Percentiles rank a stretch among this genome's conserved stretches.
These are phyloP conservation scores for Drosophila mayaguana DNA, from an alignment of 2,888 invertebrate species.

Conservation along the genomic window DNA sequence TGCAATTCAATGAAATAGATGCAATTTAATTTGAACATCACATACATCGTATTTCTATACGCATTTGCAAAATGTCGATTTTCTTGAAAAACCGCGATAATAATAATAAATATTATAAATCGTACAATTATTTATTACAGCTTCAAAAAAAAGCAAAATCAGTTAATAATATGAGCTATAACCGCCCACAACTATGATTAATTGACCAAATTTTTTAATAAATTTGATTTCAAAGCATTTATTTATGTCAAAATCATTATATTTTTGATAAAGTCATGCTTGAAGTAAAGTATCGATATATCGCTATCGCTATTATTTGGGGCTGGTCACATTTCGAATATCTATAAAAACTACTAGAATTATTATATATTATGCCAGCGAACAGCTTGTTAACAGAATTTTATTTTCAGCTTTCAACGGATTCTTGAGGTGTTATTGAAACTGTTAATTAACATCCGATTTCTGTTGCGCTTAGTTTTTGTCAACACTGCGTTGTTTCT, in stretches of 20 bases:
- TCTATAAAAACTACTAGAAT: conserved; percentile 7
- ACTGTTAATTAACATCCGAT: conserved; percentile 48
- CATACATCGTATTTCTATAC: neutral
- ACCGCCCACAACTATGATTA: neutral
- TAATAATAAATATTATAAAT: neutral
- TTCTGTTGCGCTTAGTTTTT: conserved; percentile 56
- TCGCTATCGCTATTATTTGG: neutral
- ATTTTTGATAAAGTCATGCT: neutral
- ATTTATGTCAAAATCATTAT: neutral
- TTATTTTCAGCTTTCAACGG: conserved; percentile 12
- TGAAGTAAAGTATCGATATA: neutral
- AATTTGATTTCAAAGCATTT: neutral
- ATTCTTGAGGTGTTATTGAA: neutral
- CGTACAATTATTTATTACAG: neutral
- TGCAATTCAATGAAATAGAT: neutral
- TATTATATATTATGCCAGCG: neutral
- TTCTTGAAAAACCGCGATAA: neutral
- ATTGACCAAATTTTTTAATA: too few species aligned
- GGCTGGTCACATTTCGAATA: conserved; percentile 3
- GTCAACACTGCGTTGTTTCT: conserved; percentile 50
- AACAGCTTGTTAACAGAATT: conserved; percentile 14
- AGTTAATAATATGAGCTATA: neutral
- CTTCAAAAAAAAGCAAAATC: neutral
- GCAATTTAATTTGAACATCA: neutral
- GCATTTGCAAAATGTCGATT: neutral